Conservation (phyloP, 2,113 vertebrate genomes). For the Istiophorus platypterus region DNA sequence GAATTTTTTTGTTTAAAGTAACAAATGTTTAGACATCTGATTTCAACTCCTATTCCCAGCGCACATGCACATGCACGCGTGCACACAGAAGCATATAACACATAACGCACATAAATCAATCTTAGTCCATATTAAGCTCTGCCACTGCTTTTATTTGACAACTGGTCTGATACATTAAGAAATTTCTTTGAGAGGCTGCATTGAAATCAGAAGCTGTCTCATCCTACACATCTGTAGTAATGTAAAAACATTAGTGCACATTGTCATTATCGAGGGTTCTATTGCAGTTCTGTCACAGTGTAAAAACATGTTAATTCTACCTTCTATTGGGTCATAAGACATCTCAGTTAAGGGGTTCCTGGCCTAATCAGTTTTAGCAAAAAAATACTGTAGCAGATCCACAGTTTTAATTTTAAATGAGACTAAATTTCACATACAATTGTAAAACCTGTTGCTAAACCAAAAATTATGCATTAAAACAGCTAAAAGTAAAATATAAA, state of each 20-base stretch:
- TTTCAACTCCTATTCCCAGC: background rate
- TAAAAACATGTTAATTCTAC: conserved; percentile 48
- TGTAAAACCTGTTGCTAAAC: background rate
- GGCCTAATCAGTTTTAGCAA: conserved; percentile 8
- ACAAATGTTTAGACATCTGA: conserved; percentile 10
- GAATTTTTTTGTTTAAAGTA: background rate
- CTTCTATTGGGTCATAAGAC: conserved; percentile 28
- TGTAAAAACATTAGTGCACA: conserved; percentile 17
- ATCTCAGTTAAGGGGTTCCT: conserved; percentile 22
- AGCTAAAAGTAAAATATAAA: too few relatives aligned
- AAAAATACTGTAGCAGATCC: background rate
- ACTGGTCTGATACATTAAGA: conserved; percentile 26
- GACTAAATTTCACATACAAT: background rate
- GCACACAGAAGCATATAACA: too few relatives aligned
- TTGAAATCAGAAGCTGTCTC: conserved; percentile 37
- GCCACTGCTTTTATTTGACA: conserved; percentile 15
- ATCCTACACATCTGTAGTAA: conserved; percentile 11
- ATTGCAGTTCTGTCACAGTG: conserved; percentile 23
- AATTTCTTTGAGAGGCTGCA: conserved; percentile 2
- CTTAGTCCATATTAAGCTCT: conserved; percentile 3
- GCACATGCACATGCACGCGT: background rate
- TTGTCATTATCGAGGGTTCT: conserved; percentile 48
- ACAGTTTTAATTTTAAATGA: background rate
- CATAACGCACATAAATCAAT: too few relatives aligned
- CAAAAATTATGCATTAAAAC: background rate